Evolutionary conservation across 2,113 vertebrate genomes (phyloP).

Genomic region (Thryonomys swinderianus): DNA sequence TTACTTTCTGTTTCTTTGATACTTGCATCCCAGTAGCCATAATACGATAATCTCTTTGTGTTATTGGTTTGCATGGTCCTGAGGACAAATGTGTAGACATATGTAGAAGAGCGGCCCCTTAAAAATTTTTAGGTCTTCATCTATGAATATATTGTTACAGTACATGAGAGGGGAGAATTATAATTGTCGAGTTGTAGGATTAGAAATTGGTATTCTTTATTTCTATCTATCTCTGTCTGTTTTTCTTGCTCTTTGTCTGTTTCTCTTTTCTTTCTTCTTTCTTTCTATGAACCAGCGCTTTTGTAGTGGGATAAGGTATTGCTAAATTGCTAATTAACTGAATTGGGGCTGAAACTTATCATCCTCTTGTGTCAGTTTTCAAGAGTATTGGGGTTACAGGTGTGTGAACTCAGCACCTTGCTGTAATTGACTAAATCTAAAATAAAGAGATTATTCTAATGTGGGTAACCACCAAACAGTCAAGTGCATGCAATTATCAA

Average conservation of each 20-base stretch:
- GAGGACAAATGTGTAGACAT: neutral
- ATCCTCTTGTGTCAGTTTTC: neutral
- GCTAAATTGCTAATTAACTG: neutral
- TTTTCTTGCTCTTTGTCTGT: neutral
- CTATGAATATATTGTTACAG: neutral
- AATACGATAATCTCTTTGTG: neutral
- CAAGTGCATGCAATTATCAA: neutral
- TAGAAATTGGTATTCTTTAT: neutral
- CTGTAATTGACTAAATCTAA: neutral
- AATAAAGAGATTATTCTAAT: neutral
- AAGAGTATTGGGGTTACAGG: neutral
- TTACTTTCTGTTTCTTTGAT: neutral
- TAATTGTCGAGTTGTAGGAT: neutral
- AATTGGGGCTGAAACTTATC: neutral
- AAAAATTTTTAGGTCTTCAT: neutral
- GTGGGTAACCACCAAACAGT: neutral
- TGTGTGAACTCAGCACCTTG: neutral
- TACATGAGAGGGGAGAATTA: neutral
- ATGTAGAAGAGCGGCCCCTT: neutral
- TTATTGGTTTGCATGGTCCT: neutral
- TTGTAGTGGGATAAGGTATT: neutral
- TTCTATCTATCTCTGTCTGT: neutral
- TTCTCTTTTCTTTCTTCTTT: too few relatives aligned
- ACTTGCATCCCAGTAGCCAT: neutral
- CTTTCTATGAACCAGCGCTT: too few relatives aligned